Conservation (phyloP, 2,888 invertebrate genomes). For the Drosophila gaucha region DNA sequence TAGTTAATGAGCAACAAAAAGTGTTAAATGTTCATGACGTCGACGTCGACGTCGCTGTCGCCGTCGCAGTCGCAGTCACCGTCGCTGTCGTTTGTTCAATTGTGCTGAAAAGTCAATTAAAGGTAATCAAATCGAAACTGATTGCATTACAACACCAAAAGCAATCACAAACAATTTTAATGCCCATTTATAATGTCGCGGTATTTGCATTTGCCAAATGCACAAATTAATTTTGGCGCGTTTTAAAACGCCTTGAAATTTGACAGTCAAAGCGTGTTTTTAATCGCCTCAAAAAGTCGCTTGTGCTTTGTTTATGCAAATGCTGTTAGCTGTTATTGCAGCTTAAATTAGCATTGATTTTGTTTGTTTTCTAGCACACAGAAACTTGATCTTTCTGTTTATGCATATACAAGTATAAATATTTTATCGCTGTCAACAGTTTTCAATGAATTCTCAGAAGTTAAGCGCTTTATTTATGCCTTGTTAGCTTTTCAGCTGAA, state of each 20-base stretch:
- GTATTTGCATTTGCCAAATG: slow-evolving; percentile 52
- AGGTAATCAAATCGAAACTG: slow-evolving; percentile 76
- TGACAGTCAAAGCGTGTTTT: slow-evolving; percentile 19
- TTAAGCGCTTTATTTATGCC: slow-evolving; percentile 1
- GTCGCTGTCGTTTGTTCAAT: slow-evolving; percentile 48
- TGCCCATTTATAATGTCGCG: slow-evolving; percentile 51
- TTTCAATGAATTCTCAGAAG: slow-evolving; percentile 10
- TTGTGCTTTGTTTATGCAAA: background rate
- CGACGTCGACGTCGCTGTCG: slow-evolving; percentile 14
- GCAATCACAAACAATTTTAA: slow-evolving; percentile 50
- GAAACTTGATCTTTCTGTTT: slow-evolving; percentile 3
- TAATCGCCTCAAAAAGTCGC: background rate
- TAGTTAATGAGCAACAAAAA: slow-evolving; percentile 67
- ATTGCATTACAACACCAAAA: slow-evolving; percentile 64
- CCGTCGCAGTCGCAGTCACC: slow-evolving; percentile 11
- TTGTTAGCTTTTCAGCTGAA: slow-evolving; percentile 1
- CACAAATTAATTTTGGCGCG: slow-evolving; percentile 47
- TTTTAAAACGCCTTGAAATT: slow-evolving; percentile 31
- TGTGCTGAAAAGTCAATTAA: slow-evolving; percentile 80
- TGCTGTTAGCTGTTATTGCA: background rate
- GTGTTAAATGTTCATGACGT: slow-evolving; percentile 71
- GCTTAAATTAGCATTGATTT: slow-evolving; percentile 14
- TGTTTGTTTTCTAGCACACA: background rate
- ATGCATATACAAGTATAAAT: background rate
- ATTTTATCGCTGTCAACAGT: background rate